Conservation (phyloP, 2,888 invertebrate genomes). For the Conchocele bisecta region DNA sequence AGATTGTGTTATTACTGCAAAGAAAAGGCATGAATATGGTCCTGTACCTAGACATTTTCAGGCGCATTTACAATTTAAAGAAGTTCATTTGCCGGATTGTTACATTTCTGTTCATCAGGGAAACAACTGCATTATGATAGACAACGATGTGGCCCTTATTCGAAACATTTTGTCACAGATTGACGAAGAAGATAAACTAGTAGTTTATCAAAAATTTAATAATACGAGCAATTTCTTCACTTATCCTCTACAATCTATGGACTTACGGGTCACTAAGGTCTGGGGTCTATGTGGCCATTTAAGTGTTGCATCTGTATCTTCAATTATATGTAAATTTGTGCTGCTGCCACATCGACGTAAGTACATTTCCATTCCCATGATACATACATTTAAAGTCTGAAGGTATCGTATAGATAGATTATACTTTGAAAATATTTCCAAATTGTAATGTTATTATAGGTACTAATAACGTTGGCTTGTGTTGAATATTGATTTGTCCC, state of each 20-base stretch:
- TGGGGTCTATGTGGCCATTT: conserved; percentile 8
- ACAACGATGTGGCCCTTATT: conserved; percentile 27
- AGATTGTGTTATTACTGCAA: conserved; percentile 10
- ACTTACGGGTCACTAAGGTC: conserved; percentile 28
- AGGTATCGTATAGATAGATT: no score
- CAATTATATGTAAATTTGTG: conserved; percentile 36
- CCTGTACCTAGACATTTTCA: conserved; percentile 16
- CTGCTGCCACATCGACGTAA: conserved; percentile 19
- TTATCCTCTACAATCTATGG: conserved; percentile 14
- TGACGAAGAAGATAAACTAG: conserved; percentile 6
- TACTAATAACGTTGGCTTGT: no score
- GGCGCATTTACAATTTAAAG: conserved; percentile 12
- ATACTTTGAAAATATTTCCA: no score
- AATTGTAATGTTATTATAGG: no score
- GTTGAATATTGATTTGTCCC: no score
- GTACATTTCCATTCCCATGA: background rate
- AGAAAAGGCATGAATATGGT: conserved; percentile 28
- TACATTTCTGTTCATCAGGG: conserved; percentile 16
- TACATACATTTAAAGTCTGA: background rate
- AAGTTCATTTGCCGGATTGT: background rate
- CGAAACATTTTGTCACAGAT: conserved; percentile 33
- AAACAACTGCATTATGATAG: conserved; percentile 38
- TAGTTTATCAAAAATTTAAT: conserved; percentile 17
- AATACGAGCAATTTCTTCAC: conserved; percentile 1
- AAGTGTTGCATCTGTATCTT: background rate